These are phyloP conservation scores for Eidolon helvum DNA, from an alignment of 2,113 vertebrate species.

Conservation along the genomic window DNA sequence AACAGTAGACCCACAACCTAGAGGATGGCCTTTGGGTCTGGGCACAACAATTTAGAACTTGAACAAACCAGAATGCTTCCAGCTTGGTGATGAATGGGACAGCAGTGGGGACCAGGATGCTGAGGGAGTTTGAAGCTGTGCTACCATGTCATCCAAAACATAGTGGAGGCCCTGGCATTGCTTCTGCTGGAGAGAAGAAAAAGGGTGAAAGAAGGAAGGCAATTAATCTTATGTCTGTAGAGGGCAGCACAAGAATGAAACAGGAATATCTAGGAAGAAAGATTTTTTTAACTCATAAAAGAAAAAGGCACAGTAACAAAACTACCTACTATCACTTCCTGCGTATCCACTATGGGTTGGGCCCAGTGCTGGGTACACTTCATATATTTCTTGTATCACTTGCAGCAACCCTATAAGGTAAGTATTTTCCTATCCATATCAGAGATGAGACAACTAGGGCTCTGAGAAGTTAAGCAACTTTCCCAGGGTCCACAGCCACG, in stretches of 20 bases:
- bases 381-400: background rate
- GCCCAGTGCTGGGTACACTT: background rate
- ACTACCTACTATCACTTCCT: background rate
- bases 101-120: background rate
- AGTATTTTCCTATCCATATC: background rate
- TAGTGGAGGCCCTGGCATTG: background rate
- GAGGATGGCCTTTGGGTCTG: background rate
- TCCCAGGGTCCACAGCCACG: background rate
- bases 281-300: background rate
- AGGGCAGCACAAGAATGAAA: background rate
- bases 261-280: background rate
- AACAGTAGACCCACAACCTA: background rate
- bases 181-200: background rate
- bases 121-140: background rate
- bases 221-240: background rate
- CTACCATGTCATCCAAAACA: background rate
- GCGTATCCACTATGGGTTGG: background rate
- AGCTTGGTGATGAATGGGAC: background rate
- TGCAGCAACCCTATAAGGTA: background rate
- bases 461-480: background rate
- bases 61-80: background rate
- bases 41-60: background rate
- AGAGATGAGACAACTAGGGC: background rate
- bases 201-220: background rate
- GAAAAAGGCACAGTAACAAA: background rate